These are phyloP conservation scores for Dyspetes luteomarginatus DNA, from an alignment of 2,888 invertebrate species.

Conservation along the genomic window DNA sequence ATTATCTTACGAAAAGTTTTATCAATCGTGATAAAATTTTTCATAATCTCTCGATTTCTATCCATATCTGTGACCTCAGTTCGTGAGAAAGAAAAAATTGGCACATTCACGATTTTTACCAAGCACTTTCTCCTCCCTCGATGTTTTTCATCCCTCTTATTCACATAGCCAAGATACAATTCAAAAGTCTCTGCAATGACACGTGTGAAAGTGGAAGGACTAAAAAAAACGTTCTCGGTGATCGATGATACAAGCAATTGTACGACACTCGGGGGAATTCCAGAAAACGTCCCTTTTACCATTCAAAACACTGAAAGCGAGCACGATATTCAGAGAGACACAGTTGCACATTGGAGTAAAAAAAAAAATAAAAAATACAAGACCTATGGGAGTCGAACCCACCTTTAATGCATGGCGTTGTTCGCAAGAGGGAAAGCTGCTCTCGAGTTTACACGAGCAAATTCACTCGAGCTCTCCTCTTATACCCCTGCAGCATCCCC, in stretches of 20 bases:
- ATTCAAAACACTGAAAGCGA: constrained; percentile 30
- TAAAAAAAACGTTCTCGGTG: constrained; percentile 13
- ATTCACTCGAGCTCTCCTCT: neutral
- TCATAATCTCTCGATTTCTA: too few species aligned
- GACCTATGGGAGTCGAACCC: constrained; percentile 2
- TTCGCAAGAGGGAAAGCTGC: constrained; percentile 10
- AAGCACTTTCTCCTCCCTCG: neutral
- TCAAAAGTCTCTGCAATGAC: neutral
- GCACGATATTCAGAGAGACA: neutral
- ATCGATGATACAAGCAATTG: constrained; percentile 49
- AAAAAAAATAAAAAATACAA: too few species aligned
- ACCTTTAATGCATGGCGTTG: constrained; percentile 1
- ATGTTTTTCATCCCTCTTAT: neutral
- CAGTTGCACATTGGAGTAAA: neutral
- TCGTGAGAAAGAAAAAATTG: too few species aligned
- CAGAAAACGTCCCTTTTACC: neutral
- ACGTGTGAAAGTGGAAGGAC: constrained; percentile 17
- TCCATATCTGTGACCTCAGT: too few species aligned
- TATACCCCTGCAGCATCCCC: constrained; percentile 5
- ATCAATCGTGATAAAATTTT: too few species aligned
- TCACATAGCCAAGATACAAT: neutral
- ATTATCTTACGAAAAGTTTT: too few species aligned
- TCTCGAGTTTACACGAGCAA: constrained; percentile 27
- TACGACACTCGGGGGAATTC: constrained; percentile 36
- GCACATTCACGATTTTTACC: neutral